Evolutionary conservation across 2,888 invertebrate species (phyloP).

Genomic region (Drosophila prostipennis): DNA sequence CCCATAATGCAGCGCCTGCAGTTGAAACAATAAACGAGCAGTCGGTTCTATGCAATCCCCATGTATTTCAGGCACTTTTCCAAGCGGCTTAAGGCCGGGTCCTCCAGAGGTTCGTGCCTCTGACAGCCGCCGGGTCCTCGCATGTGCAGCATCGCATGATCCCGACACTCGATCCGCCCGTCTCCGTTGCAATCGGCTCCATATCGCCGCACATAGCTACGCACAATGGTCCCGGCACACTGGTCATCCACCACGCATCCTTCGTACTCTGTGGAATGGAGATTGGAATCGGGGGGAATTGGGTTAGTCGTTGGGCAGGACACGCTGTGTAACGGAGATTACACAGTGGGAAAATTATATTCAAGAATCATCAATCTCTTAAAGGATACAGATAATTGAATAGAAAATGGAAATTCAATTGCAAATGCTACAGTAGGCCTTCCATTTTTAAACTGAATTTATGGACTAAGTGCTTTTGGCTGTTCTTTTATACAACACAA

Average conservation of each 20-base stretch:
- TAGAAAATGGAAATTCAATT: no score
- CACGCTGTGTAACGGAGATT: background rate
- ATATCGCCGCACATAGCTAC: conserved; percentile 59
- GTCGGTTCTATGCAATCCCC: conserved; percentile 36
- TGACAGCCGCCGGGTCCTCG: conserved; percentile 73
- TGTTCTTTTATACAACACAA: background rate
- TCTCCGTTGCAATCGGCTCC: conserved; percentile 74
- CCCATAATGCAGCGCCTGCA: conserved; percentile 38
- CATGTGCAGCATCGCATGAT: conserved; percentile 75
- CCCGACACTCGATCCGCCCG: conserved; percentile 74
- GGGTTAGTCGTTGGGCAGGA: no score
- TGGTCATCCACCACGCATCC: conserved; percentile 66
- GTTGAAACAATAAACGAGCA: conserved; percentile 37
- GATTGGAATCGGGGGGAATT: conserved; percentile 15
- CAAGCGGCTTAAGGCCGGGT: conserved; percentile 84
- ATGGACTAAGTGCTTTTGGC: background rate
- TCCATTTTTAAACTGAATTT: background rate
- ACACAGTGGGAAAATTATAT: background rate
- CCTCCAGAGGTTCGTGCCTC: conserved; percentile 46
- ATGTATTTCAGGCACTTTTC: conserved; percentile 45
- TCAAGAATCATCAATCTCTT: background rate
- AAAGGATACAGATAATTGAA: no score
- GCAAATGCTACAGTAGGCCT: no score
- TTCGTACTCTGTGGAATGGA: conserved; percentile 64
- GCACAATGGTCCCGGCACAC: conserved; percentile 69